Percentiles rank a stretch among this genome's conserved stretches.
These are phyloP conservation scores for Mugil cephalus DNA, from an alignment of 2,113 vertebrate species.

Conservation along the genomic window DNA sequence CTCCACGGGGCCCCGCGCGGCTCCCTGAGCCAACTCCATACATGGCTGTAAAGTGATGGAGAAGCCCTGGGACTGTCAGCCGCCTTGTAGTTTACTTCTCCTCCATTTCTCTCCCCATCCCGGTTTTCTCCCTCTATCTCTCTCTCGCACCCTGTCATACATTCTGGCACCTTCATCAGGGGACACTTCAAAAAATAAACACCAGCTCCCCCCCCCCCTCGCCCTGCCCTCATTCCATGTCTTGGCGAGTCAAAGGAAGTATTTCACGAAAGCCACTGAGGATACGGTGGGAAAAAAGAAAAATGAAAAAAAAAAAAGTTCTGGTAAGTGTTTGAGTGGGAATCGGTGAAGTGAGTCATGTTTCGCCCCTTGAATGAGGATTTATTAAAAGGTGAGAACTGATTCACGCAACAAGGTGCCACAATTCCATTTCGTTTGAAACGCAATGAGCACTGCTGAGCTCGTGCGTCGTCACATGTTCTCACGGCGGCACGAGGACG, in stretches of 20 bases:
- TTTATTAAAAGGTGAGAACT: too few species aligned
- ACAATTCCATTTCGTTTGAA: too few species aligned
- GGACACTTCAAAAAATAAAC: conserved; percentile 70
- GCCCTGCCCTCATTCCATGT: neutral
- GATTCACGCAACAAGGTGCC: neutral
- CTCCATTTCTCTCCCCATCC: conserved; percentile 50
- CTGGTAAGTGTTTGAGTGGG: neutral
- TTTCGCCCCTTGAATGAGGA: too few species aligned
- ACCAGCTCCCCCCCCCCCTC: conserved; percentile 25
- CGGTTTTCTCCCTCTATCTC: conserved; percentile 1
- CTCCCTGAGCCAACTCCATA: conserved; percentile 33
- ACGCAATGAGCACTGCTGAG: too few species aligned
- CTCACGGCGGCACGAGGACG: neutral
- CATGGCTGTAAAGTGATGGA: conserved; percentile 71
- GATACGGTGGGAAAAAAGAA: neutral
- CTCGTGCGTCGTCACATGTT: neutral
- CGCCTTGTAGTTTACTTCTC: conserved; percentile 65
- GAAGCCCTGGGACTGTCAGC: conserved; percentile 60
- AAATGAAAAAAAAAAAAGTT: too few species aligned
- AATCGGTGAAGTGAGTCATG: too few species aligned
- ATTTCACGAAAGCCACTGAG: neutral
- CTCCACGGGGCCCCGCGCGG: conserved; percentile 41
- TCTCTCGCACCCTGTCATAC: conserved; percentile 63
- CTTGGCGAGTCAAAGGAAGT: conserved; percentile 5
- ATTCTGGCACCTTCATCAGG: conserved; percentile 55